A percentile compares a stretch with the other conserved stretches of the same genome.
Evolutionary conservation across 2,113 vertebrate genomes (phyloP).

Genomic region (Siphamia tubifer): DNA sequence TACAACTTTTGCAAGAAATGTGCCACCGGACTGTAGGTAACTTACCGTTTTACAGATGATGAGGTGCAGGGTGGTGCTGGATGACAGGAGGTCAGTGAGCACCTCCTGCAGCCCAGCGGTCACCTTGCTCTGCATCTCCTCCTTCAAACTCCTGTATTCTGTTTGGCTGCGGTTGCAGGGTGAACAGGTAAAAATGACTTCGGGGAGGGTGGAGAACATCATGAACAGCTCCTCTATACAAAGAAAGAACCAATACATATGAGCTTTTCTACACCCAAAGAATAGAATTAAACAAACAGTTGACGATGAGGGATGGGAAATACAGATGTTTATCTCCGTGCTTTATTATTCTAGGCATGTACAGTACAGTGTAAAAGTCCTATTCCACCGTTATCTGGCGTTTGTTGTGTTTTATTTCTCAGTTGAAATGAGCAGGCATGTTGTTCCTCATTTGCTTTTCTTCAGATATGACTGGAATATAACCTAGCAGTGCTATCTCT

Average conservation of each 20-base stretch:
- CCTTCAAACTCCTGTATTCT: slow-evolving; percentile 76
- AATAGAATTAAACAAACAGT: background rate
- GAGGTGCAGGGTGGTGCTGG: slow-evolving; percentile 70
- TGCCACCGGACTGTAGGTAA: background rate
- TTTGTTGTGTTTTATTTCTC: too few species aligned
- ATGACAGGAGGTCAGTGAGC: slow-evolving; percentile 76
- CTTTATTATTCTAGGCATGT: too few species aligned
- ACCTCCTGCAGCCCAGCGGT: slow-evolving; percentile 78
- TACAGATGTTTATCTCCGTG: too few species aligned
- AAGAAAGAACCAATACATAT: background rate
- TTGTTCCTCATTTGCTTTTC: too few species aligned
- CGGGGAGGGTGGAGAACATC: slow-evolving; percentile 80
- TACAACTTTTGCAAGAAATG: background rate
- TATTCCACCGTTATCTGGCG: too few species aligned
- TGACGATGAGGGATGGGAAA: too few species aligned
- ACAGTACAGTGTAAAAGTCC: too few species aligned
- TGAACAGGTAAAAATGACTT: slow-evolving; percentile 83
- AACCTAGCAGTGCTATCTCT: too few species aligned
- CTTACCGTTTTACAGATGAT: slow-evolving; percentile 79
- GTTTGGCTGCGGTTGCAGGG: slow-evolving; percentile 76
- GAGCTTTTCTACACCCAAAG: background rate
- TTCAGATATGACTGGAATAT: too few species aligned
- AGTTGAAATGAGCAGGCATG: too few species aligned
- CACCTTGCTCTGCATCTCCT: slow-evolving; percentile 78
- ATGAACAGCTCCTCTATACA: slow-evolving; percentile 85